phyloP scores from a whole-genome alignment of 2,113 vertebrate genomes.

The Brachyistius frenatus region DNA sequence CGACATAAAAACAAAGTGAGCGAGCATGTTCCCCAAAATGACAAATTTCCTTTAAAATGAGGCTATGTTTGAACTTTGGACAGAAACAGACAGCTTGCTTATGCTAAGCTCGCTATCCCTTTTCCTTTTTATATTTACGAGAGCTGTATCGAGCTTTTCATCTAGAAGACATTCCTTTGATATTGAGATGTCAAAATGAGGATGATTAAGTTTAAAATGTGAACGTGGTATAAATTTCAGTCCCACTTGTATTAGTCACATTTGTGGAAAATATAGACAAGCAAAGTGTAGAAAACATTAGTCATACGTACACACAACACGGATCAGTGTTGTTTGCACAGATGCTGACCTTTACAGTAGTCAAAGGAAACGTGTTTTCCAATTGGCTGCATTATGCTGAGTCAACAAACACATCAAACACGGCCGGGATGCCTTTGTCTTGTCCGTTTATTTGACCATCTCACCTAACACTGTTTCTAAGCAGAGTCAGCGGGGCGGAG shows the following conservation, averaged over 20 bases:
- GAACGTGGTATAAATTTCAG: slow-evolving; percentile 23
- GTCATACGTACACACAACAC: slow-evolving; percentile 50
- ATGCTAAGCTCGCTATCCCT: no score
- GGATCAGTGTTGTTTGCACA: slow-evolving; percentile 60
- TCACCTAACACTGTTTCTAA: slow-evolving; percentile 46
- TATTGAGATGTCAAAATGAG: not conserved
- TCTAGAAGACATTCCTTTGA: not conserved
- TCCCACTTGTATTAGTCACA: slow-evolving; percentile 5
- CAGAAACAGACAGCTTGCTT: no score
- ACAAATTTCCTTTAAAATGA: no score
- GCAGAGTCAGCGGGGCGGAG: slow-evolving; percentile 49
- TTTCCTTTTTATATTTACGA: no score
- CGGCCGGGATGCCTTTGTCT: slow-evolving; percentile 32
- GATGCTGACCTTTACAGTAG: slow-evolving; percentile 58
- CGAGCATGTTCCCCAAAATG: no score
- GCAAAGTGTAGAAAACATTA: slow-evolving; percentile 50
- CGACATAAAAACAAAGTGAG: no score
- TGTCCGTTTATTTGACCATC: slow-evolving; percentile 70
- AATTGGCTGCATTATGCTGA: slow-evolving; percentile 59
- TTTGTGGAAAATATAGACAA: slow-evolving; percentile 43
- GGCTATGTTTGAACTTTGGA: no score
- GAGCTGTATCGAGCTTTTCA: no score
- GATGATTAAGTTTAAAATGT: not conserved
- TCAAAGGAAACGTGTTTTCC: slow-evolving; percentile 65
- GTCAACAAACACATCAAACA: slow-evolving; percentile 68